Evolutionary conservation across 2,888 invertebrate genomes (phyloP).

Genomic region (Pecten maximus): DNA sequence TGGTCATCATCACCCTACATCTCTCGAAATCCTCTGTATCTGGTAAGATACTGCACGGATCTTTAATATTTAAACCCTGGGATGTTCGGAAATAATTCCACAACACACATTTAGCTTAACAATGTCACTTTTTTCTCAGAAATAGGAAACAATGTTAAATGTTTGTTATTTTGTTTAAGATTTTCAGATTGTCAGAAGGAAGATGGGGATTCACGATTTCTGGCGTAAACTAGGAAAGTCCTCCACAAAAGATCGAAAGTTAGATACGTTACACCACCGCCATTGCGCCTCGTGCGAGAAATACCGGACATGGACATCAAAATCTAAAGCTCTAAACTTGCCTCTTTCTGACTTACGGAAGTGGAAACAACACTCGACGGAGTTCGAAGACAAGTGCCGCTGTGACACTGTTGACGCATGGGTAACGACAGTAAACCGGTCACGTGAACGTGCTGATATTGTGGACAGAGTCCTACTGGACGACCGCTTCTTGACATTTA

Average conservation of each 20-base stretch:
- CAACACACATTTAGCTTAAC: neutral
- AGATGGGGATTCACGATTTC: slow-evolving; percentile 17
- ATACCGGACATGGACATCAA: neutral
- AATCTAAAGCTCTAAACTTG: neutral
- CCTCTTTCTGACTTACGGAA: slow-evolving; percentile 22
- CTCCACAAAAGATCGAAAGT: neutral
- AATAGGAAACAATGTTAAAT: neutral
- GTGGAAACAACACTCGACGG: neutral
- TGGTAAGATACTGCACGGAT: too few species aligned
- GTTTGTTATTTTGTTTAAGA: neutral
- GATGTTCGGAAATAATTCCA: too few species aligned
- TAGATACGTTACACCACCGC: neutral
- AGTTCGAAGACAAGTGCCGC: neutral
- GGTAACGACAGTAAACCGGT: neutral
- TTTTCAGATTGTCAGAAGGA: neutral
- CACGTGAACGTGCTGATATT: neutral
- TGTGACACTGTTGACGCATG: neutral
- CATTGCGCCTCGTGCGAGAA: slow-evolving; percentile 5
- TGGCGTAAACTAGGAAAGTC: slow-evolving; percentile 14
- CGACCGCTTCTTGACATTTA: slow-evolving; percentile 4
- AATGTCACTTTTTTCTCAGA: neutral
- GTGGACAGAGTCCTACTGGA: neutral
- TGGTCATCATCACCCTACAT: too few species aligned
- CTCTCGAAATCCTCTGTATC: too few species aligned
- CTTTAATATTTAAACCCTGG: too few species aligned